A percentile compares a stretch with the other conserved stretches of the same genome.
phyloP scores from a whole-genome alignment of 2,888 invertebrate species.

The Agrochola macilenta region DNA sequence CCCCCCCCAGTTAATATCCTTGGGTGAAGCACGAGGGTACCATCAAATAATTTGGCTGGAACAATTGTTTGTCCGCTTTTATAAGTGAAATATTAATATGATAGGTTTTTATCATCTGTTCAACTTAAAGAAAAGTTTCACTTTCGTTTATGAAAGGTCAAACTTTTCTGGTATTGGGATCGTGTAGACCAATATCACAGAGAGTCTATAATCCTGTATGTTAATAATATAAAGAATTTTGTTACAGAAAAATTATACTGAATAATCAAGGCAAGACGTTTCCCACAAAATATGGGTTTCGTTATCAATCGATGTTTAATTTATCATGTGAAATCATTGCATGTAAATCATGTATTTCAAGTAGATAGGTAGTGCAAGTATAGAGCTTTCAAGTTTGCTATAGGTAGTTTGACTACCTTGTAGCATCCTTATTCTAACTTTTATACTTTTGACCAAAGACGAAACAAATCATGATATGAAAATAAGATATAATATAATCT shows the following conservation, averaged over 20 bases:
- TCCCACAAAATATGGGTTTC: background rate
- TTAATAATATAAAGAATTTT: background rate
- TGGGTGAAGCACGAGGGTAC: slow-evolving; percentile 39
- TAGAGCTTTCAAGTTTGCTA: too few relatives aligned
- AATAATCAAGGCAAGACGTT: slow-evolving; percentile 2
- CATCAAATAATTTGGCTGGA: slow-evolving; percentile 53
- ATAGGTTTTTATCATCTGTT: background rate
- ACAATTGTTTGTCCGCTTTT: slow-evolving; percentile 45
- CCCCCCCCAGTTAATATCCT: slow-evolving; percentile 52
- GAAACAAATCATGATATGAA: too few relatives aligned
- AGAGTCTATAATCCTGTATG: too few relatives aligned
- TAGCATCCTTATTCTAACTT: too few relatives aligned
- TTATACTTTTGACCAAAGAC: too few relatives aligned
- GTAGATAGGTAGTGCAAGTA: too few relatives aligned
- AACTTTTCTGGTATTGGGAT: too few relatives aligned
- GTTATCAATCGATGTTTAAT: slow-evolving; percentile 11
- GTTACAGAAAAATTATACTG: background rate
- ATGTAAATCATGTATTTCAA: background rate
- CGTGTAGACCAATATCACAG: too few relatives aligned
- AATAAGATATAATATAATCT: too few relatives aligned
- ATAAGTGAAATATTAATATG: slow-evolving; percentile 31
- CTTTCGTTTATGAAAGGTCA: background rate
- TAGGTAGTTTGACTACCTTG: background rate
- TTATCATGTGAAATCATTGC: background rate
- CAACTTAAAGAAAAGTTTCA: background rate